Percentiles rank a stretch among this genome's conserved stretches.
Conservation (phyloP, 2,113 vertebrate genomes). For the Egretta garzetta region DNA sequence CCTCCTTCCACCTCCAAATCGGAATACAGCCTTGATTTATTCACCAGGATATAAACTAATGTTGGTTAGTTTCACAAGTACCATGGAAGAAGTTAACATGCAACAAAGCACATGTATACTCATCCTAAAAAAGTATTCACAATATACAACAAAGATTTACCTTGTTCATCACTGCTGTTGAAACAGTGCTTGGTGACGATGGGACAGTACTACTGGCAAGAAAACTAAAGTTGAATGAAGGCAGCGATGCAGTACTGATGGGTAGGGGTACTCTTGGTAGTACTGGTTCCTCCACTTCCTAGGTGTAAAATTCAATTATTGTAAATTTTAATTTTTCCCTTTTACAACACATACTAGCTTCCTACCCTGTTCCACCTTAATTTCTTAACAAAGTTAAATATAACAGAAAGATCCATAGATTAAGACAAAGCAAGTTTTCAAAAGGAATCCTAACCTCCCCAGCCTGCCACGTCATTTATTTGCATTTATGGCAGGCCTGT, state of each 20-base stretch:
- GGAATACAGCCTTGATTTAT: not conserved
- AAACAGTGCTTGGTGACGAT: conserved; percentile 38
- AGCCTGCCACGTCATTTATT: not conserved
- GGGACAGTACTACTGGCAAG: conserved; percentile 65
- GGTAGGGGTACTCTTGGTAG: conserved; percentile 89
- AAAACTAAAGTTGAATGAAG: conserved; percentile 86
- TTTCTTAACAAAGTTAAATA: not conserved
- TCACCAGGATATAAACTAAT: not conserved
- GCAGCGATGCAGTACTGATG: conserved; percentile 82
- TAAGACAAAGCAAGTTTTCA: not conserved
- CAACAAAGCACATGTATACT: not conserved
- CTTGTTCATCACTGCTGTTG: conserved; percentile 72
- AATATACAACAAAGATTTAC: not conserved
- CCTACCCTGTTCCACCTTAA: not conserved
- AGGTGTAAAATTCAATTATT: not conserved
- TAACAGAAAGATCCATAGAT: not conserved
- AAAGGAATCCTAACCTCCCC: not conserved
- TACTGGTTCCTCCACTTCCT: conserved; percentile 80
- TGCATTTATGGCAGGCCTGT: not conserved
- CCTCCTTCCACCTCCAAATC: not conserved
- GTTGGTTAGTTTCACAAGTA: not conserved
- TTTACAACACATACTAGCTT: not conserved
- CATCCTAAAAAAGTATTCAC: not conserved
- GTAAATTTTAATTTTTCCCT: not conserved
- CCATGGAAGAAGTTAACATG: not conserved